Conservation (phyloP, 1,140 invertebrate genomes). For the Neotoxoptera formosana region DNA sequence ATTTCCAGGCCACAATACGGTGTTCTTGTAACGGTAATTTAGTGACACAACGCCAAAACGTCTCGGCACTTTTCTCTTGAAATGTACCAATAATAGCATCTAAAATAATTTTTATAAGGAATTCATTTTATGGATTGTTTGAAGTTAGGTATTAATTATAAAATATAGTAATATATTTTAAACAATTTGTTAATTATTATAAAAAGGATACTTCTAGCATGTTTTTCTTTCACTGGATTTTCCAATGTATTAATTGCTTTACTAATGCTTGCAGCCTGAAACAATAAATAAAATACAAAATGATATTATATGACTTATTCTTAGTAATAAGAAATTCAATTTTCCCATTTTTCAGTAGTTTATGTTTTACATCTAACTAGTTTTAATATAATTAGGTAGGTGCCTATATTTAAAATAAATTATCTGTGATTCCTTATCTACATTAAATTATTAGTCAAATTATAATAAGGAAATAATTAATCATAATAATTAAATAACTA, state of each 20-base stretch:
- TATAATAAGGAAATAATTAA: not conserved
- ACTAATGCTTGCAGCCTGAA: slow-evolving; percentile 80
- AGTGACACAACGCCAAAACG: slow-evolving; percentile 87
- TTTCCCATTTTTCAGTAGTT: not conserved
- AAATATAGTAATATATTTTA: not conserved
- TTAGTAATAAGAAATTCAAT: not conserved
- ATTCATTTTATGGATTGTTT: slow-evolving; percentile 27
- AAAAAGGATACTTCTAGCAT: slow-evolving; percentile 85
- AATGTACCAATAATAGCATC: slow-evolving; percentile 95
- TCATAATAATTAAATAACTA: not conserved
- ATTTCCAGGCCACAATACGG: slow-evolving; percentile 97
- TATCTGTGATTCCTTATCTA: not conserved
- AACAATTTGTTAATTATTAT: slow-evolving; percentile 51
- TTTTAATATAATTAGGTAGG: not conserved
- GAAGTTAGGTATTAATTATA: not conserved
- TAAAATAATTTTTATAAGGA: slow-evolving; percentile 61
- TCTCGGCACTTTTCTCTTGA: slow-evolving; percentile 85
- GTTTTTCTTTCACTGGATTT: slow-evolving; percentile 94
- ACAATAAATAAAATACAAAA: slow-evolving; percentile 62
- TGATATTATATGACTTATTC: too few relatives aligned
- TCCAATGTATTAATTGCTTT: slow-evolving; percentile 91
- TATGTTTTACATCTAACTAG: not conserved
- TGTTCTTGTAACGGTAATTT: slow-evolving; percentile 88
- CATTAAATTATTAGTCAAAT: not conserved
- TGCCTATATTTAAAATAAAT: not conserved